A percentile compares a stretch with the other conserved stretches of the same genome.
Conservation (phyloP, 2,888 invertebrate genomes). For the Campaea margaritaria region DNA sequence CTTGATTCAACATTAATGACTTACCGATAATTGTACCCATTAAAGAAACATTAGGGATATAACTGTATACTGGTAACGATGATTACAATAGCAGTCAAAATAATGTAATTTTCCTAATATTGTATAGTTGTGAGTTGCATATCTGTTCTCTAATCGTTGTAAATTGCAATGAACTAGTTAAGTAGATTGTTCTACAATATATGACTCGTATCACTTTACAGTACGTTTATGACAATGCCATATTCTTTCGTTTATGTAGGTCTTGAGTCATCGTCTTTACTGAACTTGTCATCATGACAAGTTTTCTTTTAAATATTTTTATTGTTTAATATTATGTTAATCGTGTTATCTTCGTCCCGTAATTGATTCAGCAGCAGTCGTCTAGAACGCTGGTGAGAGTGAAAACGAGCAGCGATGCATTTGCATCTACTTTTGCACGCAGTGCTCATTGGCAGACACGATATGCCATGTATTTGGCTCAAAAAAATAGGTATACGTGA, state of each 20-base stretch:
- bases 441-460: no score
- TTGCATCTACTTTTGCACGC: no score
- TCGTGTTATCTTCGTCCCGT: neutral
- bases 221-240: no score
- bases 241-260: neutral
- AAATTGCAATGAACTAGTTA: no score
- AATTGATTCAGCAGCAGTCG: neutral
- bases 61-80: neutral
- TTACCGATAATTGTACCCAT: constrained; percentile 15
- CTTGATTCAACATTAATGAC: constrained; percentile 26
- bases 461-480: no score
- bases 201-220: neutral
- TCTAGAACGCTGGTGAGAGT: neutral
- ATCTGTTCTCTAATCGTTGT: no score
- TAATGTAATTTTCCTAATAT: no score
- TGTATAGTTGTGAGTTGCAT: neutral
- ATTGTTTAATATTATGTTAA: neutral
- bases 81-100: neutral
- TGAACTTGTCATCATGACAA: constrained; percentile 14
- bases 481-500: no score
- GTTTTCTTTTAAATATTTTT: constrained; percentile 8
- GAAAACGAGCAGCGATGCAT: neutral
- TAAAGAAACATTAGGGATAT: constrained; percentile 7
- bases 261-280: neutral
- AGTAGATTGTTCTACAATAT: neutral